Evolutionary conservation across 2,113 vertebrate species (phyloP).

Genomic region (Tachysurus vachellii): DNA sequence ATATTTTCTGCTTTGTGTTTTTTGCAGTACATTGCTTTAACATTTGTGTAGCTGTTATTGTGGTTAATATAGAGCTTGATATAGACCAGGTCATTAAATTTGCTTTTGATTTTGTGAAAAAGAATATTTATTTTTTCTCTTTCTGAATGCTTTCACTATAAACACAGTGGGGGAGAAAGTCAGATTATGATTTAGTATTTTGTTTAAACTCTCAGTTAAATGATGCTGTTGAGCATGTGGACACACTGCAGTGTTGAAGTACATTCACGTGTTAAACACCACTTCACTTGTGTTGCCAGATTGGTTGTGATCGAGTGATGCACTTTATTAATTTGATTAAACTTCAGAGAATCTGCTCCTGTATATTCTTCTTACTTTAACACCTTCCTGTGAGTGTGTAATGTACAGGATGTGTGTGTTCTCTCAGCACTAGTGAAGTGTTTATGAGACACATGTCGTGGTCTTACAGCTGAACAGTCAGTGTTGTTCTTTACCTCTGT

Average conservation of each 20-base stretch:
- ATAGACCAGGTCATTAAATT: background rate
- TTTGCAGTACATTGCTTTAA: background rate
- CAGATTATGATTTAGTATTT: background rate
- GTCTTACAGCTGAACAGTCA: too few relatives aligned
- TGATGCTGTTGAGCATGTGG: background rate
- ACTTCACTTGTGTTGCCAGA: background rate
- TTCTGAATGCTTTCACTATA: background rate
- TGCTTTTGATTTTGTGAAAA: background rate
- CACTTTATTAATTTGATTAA: background rate
- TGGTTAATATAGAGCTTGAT: background rate
- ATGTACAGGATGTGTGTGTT: background rate
- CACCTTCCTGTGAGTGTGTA: background rate
- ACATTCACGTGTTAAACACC: background rate
- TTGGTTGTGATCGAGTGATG: background rate
- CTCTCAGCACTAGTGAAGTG: too few relatives aligned
- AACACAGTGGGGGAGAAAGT: background rate
- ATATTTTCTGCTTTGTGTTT: background rate
- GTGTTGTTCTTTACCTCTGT: too few relatives aligned
- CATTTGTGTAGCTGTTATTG: background rate
- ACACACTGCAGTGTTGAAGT: background rate
- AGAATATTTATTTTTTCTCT: background rate
- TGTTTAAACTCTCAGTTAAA: background rate
- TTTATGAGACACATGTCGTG: too few relatives aligned
- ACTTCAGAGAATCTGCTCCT: background rate
- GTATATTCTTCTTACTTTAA: background rate